These are phyloP conservation scores for Leptinotarsa undecemlineata DNA, from an alignment of 1,140 invertebrate species.

Conservation along the genomic window DNA sequence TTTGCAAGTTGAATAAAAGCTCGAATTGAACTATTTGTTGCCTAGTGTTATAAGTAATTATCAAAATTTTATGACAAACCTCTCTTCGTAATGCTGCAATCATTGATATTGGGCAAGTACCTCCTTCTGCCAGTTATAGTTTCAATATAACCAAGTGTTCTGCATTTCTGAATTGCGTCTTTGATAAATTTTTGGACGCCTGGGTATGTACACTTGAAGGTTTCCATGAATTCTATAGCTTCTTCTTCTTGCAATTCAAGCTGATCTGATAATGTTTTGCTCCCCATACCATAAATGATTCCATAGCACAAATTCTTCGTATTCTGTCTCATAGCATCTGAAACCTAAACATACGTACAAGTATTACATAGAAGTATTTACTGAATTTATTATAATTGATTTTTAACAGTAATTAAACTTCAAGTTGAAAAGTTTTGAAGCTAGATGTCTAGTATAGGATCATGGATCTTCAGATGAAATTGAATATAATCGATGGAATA, in stretches of 20 bases:
- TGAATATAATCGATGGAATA: no score
- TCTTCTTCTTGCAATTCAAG: conserved; percentile 80
- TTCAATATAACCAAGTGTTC: conserved; percentile 75
- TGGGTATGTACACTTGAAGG: conserved; percentile 84
- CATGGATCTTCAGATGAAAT: no score
- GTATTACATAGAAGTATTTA: no score
- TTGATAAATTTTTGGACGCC: conserved; percentile 71
- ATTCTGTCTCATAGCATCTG: conserved; percentile 75
- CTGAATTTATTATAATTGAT: no score
- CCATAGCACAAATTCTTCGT: conserved; percentile 96
- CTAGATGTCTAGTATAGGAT: no score
- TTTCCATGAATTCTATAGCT: conserved; percentile 77
- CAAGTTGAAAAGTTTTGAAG: no score
- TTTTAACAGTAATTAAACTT: no score
- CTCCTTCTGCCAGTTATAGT: conserved; percentile 81
- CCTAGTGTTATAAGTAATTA: no score
- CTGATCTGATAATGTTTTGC: conserved; percentile 79
- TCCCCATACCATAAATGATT: conserved; percentile 97
- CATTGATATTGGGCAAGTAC: conserved; percentile 78
- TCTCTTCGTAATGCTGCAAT: conserved; percentile 62
- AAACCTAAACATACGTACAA: conserved; percentile 60
- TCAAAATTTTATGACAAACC: conserved; percentile 52
- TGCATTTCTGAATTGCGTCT: conserved; percentile 70
- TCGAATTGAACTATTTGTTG: no score
- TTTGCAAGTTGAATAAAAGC: no score